These are phyloP conservation scores for Phaedon cochleariae DNA, from an alignment of 2,888 invertebrate genomes.

Conservation along the genomic window DNA sequence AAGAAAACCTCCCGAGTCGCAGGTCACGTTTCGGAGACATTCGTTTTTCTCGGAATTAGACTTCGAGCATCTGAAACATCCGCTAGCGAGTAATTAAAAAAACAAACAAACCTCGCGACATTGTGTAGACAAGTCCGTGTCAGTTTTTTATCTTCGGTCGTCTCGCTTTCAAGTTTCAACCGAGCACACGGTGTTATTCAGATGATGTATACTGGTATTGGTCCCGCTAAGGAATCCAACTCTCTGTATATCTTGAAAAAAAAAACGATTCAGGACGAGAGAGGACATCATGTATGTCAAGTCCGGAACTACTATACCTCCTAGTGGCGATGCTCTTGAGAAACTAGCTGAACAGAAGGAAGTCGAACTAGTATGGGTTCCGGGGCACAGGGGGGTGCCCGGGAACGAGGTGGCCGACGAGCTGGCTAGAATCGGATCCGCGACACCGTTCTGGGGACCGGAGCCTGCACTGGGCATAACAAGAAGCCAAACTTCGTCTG, in stretches of 20 bases:
- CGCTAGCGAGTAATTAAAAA: constrained; percentile 47
- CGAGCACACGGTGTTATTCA: neutral
- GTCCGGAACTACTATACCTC: no score
- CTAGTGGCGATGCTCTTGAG: no score
- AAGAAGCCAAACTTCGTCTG: no score
- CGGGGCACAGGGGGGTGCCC: no score
- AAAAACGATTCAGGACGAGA: neutral
- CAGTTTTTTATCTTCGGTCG: constrained; percentile 28
- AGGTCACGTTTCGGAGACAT: constrained; percentile 45
- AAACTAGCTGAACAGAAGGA: no score
- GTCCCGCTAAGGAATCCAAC: neutral
- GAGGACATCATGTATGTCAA: no score
- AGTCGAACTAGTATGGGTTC: no score
- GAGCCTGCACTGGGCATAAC: no score
- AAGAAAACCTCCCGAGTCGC: constrained; percentile 22
- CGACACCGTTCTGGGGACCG: no score
- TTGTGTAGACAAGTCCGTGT: constrained; percentile 44
- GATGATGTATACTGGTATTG: neutral
- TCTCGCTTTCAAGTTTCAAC: neutral
- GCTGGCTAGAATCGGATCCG: no score
- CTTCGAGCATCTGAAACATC: constrained; percentile 45
- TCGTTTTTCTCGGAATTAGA: constrained; percentile 45
- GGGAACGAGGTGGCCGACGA: no score
- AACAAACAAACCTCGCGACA: constrained; percentile 48
- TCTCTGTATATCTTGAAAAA: neutral